Evolutionary conservation across 2,113 vertebrate species (phyloP), one percentile per base, ranked within the genome.

Genomic region (Romanogobio albipinnatus): DNA sequence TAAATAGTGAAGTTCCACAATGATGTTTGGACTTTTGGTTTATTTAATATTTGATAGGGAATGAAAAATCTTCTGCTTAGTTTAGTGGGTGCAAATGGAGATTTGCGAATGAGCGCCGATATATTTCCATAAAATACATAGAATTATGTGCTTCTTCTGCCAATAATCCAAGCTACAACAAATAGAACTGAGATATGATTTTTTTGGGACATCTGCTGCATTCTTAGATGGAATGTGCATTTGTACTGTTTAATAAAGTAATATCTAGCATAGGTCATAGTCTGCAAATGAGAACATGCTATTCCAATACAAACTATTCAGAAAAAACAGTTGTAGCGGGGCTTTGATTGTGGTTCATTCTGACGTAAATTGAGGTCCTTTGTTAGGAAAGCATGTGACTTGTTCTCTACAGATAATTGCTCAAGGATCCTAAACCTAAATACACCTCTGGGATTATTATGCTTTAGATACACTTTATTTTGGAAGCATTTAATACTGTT

Each of bases 351-450:
- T 68, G 61, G 79, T 22, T 81, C 24, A 36, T 66, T 68, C 26
- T 81, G 78, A 81, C 26, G 78, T 19, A 68, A 9, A 45, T 81
- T 51, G 59, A 26, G n/a, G 58, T 62, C 24, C 47, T 80, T 29
- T 79, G 77, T 79, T 47, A 80, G 77, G 22, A 80, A 80, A 80
- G n/a, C 62, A 81, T 53, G 26, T 68, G 43, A 66, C 78, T 49
- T 17, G n/a, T 26, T 33, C 61, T 51, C 61, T 47, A 45, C 78
- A 36, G 78, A 81, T 81, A 81, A 80, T 47, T 49, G 15, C 61
- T 68, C 78, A 81, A 81, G 79, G 79, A 81, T 68, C 61, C 43
- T 53, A 81, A 81, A 81, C 79, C 17, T 56, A 56, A 19, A 56
- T 19, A 68, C 78, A 81, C 61, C 26, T 2, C 17, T n/a, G 29